A percentile compares a stretch with the other conserved stretches of the same genome.
Evolutionary conservation across 2,113 vertebrate genomes (phyloP).

Genomic region (Salvelinus alpinus): DNA sequence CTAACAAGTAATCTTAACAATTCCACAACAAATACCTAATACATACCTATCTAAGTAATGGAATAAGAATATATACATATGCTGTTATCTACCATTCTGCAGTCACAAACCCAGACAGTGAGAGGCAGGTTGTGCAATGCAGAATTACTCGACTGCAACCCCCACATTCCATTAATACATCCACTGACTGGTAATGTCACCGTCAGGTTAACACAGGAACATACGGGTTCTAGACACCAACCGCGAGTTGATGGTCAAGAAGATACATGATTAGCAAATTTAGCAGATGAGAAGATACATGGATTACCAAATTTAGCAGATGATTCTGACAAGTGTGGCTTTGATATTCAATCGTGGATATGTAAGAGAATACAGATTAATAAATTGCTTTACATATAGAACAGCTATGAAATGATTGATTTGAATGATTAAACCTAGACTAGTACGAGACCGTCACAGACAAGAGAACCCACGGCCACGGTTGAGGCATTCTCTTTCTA

Average conservation of each 20-base stretch:
- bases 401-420: background rate
- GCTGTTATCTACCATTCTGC: too few relatives aligned
- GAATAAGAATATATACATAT: too few relatives aligned
- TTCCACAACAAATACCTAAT: too few relatives aligned
- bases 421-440: background rate
- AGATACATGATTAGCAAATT: background rate
- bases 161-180: background rate
- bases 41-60: too few relatives aligned
- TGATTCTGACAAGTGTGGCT: background rate
- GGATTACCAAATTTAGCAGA: background rate
- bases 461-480: background rate
- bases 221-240: background rate
- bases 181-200: background rate
- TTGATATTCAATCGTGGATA: constrained; percentile 21
- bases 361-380: background rate
- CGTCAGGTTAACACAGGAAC: too few relatives aligned
- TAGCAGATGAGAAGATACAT: background rate
- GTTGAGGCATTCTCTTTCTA: constrained; percentile 11
- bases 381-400: background rate
- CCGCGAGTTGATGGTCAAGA: background rate
- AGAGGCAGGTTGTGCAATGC: constrained; percentile 47
- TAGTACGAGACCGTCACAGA: background rate
- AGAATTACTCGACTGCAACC: constrained; percentile 37
- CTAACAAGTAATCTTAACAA: too few relatives aligned
- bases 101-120: constrained; percentile 42